A percentile compares a stretch with the other conserved stretches of the same genome.
Conservation (phyloP, 1,140 invertebrate species). For the Sminthurinus signatus region DNA sequence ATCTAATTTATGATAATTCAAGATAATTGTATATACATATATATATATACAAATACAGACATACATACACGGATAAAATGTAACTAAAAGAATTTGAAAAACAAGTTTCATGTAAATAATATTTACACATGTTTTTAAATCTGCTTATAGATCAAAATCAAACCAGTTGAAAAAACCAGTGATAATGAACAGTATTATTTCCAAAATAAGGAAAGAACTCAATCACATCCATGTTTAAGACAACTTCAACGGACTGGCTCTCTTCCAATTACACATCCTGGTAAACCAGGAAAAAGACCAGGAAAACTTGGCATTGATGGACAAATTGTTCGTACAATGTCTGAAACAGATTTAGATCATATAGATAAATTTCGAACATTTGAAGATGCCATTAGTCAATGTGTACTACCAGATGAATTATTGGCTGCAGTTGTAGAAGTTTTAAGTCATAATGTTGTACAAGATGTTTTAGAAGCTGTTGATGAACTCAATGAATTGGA, state of each 20-base stretch:
- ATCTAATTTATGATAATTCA: no score
- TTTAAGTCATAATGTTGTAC: conserved; percentile 23
- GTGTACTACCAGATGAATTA: conserved; percentile 17
- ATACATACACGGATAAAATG: no score
- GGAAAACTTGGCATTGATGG: neutral
- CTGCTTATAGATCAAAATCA: conserved; percentile 69
- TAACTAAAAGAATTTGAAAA: no score
- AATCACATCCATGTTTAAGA: conserved; percentile 18
- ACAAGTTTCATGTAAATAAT: no score
- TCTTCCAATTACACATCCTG: neutral
- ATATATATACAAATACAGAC: no score
- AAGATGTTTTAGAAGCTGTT: conserved; percentile 33
- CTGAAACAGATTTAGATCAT: conserved; percentile 30
- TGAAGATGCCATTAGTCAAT: conserved; percentile 1
- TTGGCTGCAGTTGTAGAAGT: conserved; percentile 22
- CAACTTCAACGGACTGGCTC: neutral
- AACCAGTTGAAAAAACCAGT: conserved; percentile 41
- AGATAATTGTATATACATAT: no score
- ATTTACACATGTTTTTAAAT: no score
- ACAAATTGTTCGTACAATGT: conserved; percentile 14
- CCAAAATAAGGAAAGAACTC: neutral
- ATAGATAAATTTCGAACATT: conserved; percentile 20
- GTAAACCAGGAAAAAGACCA: neutral
- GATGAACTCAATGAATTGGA: conserved; percentile 32
- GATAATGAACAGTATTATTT: conserved; percentile 3